A percentile compares a stretch with the other conserved stretches of the same genome.
Conservation (phyloP, 2,797 vertebrate genomes). For the Luscinia megarhynchos region DNA sequence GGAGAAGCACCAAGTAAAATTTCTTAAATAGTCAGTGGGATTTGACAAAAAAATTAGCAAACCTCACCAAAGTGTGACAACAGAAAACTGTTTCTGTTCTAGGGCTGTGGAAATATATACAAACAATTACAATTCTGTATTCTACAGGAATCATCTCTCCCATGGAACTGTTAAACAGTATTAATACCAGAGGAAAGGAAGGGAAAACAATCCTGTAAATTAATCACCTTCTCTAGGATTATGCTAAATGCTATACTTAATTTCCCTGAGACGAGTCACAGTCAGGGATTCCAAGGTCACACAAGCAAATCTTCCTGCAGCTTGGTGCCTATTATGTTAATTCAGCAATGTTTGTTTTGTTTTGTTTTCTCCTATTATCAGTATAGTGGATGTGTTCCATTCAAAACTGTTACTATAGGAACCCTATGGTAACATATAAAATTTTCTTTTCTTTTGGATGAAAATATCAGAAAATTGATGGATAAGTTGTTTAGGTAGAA, state of each 20-base stretch:
- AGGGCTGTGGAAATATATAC: not conserved
- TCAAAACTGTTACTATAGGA: conserved; percentile 66
- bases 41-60: not conserved
- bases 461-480: conserved; percentile 74
- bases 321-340: conserved; percentile 30
- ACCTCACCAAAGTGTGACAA: not conserved
- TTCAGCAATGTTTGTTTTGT: conserved; percentile 56
- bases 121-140: not conserved
- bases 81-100: not conserved
- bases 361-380: conserved; percentile 51
- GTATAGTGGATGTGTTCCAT: conserved; percentile 18
- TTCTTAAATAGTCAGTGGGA: not conserved
- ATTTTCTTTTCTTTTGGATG: conserved; percentile 65
- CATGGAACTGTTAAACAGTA: not conserved
- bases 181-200: not conserved
- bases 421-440: conserved; percentile 49
- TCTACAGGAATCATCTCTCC: not conserved
- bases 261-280: not conserved
- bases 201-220: not conserved
- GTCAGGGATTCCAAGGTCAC: conserved; percentile 17
- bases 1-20: not conserved
- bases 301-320: not conserved
- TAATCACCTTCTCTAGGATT: not conserved
- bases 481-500: conserved; percentile 75
- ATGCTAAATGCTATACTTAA: not conserved